A percentile compares a stretch with the other conserved stretches of the same genome.
Evolutionary conservation across 2,888 invertebrate genomes (phyloP).

Genomic region (Sphecodes monilicornis): DNA sequence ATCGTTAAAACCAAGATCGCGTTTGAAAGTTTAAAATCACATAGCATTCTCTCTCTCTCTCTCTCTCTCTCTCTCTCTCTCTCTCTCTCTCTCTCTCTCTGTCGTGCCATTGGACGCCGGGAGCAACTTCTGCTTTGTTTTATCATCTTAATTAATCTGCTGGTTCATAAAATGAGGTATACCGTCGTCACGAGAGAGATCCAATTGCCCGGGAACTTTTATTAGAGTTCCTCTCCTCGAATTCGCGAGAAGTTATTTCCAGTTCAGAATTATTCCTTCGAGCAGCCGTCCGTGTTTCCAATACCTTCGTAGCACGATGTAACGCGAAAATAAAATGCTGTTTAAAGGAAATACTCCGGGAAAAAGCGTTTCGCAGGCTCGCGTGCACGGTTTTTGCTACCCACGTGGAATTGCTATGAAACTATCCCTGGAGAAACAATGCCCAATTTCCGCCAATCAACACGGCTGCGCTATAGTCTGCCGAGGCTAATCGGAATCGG

Average conservation of each 20-base stretch:
- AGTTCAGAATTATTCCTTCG: conserved; percentile 11
- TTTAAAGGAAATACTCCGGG: neutral
- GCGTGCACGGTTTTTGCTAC: conserved; percentile 2
- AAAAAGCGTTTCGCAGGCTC: conserved; percentile 18
- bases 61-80: conserved; percentile 14
- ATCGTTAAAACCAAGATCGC: neutral
- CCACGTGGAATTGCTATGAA: neutral
- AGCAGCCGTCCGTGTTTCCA: neutral
- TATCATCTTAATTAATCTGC: conserved; percentile 73
- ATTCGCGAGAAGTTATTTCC: conserved; percentile 24
- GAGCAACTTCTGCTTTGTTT: conserved; percentile 62
- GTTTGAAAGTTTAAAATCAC: conserved; percentile 1
- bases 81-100: neutral
- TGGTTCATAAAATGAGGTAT: conserved; percentile 40
- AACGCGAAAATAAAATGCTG: neutral
- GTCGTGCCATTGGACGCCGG: conserved; percentile 38
- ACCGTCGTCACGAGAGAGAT: conserved; percentile 40
- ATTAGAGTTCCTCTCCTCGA: conserved; percentile 41
- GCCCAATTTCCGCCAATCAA: conserved; percentile 16
- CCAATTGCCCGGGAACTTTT: conserved; percentile 54
- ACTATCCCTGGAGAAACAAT: conserved; percentile 23
- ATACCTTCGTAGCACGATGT: neutral
- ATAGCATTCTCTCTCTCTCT: neutral
- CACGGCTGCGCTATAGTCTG: neutral
- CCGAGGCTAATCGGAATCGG: neutral